Base-by-base conservation (phyloP, 2,888 invertebrate genomes). In the Agonopterix subpropinquella region DNA sequence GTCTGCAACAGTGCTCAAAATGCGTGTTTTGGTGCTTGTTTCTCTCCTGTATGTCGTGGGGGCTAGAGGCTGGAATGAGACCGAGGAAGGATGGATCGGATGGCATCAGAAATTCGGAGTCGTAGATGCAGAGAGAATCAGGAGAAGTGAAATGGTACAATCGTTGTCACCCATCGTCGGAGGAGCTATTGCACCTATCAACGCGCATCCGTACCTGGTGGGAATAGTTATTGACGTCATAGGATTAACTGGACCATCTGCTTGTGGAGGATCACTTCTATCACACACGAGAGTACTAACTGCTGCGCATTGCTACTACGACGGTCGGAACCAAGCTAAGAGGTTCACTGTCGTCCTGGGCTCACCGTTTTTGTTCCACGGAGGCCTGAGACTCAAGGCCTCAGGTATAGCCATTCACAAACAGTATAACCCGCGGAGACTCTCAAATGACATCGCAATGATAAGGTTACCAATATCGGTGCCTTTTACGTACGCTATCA, bases 261-360 rank as follows among this genome's bases (percentile, higher is more conserved):
- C 77, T 0, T 84, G 83, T 47, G 84, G 84, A 5, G 82, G 81
- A 37, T 75, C 83, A 1, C 59, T 84, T 4, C 51, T 84, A 4
- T 64, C 77, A 1, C 47, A 62, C 10, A 64, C 60, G 8, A 76
- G 73, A 54, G 64, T 83, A 2, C 53, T 84, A 8, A 83, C 84
- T 8, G 84, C 84, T 1, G 84, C 84, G 8, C 84, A 84, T 56
- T 84, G 84, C 58, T 84, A 81, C 80, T 66, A 58, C 48, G 81
- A 82, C 48, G 81, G 81, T 42, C 57, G 65, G 47, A 63, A 65
- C 53, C 73, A 73, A 57, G 84, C 79, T 5, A 68, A 66, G 63
- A 65, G 69, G 15, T 71, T 82, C 54, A 77, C 78, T 2, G 77
- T 72, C 2, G 83, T 83, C 4, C 59, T 83, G 8, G 83, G 82